Percentiles rank a stretch among this genome's conserved stretches.
These are phyloP conservation scores for Neostethus bicornis DNA, from an alignment of 2,797 vertebrate genomes.

Conservation along the genomic window DNA sequence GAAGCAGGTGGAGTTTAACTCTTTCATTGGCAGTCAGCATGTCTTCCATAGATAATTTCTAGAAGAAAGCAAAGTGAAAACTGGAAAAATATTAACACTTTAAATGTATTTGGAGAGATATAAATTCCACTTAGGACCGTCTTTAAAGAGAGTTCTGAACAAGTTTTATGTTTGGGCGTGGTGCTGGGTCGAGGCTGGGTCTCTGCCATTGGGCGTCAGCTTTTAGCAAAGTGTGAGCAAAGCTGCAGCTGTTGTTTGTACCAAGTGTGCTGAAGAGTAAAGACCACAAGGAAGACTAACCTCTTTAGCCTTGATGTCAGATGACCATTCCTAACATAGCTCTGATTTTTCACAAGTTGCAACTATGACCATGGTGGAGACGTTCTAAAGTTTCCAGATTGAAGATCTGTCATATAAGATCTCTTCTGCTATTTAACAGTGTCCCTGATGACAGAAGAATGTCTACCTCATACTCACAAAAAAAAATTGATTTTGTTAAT, in stretches of 20 bases:
- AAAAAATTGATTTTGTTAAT: constrained; percentile 5
- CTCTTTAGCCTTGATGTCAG: constrained; percentile 67
- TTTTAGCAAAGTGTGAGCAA: constrained; percentile 60
- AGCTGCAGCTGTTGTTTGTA: constrained; percentile 84
- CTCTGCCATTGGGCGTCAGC: constrained; percentile 58
- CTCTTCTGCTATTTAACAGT: constrained; percentile 18
- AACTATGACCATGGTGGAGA: constrained; percentile 56
- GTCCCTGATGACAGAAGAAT: constrained; percentile 14
- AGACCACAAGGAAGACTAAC: constrained; percentile 59
- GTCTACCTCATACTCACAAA: neutral
- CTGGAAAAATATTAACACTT: too few relatives aligned
- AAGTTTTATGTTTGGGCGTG: constrained; percentile 52
- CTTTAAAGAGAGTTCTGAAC: constrained; percentile 24
- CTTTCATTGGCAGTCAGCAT: constrained; percentile 47
- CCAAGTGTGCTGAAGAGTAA: constrained; percentile 61
- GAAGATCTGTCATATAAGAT: constrained; percentile 47
- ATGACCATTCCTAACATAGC: constrained; percentile 77
- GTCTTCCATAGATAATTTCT: constrained; percentile 17
- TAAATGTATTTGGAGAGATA: neutral
- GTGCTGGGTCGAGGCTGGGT: constrained; percentile 36
- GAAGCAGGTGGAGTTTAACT: constrained; percentile 77
- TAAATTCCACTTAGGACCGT: constrained; percentile 10
- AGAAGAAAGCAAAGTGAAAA: constrained; percentile 5
- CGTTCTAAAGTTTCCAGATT: constrained; percentile 57
- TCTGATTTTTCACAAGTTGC: constrained; percentile 71